phyloP scores from a whole-genome alignment of 2,797 vertebrate genomes.

The Phrynocephalus guinanensis region DNA sequence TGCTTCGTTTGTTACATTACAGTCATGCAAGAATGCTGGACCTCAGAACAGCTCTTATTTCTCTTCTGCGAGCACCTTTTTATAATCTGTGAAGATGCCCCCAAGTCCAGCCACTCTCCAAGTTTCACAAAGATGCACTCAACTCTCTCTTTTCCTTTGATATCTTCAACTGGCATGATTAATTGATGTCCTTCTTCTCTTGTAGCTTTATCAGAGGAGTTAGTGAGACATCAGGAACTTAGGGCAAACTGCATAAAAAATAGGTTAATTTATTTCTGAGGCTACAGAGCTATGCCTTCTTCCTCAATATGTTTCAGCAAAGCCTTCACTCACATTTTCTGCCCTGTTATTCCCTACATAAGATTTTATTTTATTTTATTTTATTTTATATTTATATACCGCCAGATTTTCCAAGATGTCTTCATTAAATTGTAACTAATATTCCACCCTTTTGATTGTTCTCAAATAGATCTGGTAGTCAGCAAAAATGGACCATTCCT shows the following conservation, averaged over 20 bases:
- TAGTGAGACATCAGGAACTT: background rate
- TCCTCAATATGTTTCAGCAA: background rate
- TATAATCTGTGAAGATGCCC: background rate
- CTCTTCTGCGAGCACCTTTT: background rate
- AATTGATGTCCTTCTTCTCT: background rate
- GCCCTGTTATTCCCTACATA: background rate
- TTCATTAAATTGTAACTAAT: background rate
- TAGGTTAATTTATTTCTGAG: background rate
- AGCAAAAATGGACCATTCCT: conserved; percentile 17
- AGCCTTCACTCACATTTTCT: background rate
- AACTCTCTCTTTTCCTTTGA: background rate
- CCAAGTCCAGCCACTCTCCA: background rate
- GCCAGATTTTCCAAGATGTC: background rate
- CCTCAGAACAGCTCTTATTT: background rate
- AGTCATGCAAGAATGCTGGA: background rate
- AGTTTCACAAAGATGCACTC: background rate
- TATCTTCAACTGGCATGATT: conserved; percentile 11
- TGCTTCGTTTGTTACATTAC: background rate
- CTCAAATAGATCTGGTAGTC: conserved; percentile 9
- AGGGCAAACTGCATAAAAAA: background rate
- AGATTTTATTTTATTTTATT: background rate
- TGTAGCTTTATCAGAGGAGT: background rate
- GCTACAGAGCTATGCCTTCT: background rate
- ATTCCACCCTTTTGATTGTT: background rate
- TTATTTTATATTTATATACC: no score